A percentile compares a stretch with the other conserved stretches of the same genome.
Evolutionary conservation across 1,140 invertebrate species (phyloP).

Genomic region (Zaprionus gabonicus): DNA sequence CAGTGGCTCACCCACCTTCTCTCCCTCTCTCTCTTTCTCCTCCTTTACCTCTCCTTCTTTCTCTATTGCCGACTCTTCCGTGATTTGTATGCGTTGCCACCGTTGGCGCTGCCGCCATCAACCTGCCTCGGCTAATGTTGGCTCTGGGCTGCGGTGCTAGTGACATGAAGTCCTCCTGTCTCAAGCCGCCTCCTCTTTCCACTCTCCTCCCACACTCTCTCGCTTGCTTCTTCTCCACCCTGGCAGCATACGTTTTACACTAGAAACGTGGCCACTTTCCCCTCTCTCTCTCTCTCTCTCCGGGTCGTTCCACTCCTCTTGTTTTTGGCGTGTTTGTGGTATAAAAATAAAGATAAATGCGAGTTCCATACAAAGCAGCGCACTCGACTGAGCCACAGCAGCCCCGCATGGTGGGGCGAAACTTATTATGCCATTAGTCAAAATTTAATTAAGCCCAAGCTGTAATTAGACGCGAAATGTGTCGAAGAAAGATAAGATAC

Average conservation of each 20-base stretch:
- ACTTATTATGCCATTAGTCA: conserved; percentile 5
- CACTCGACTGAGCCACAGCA: conserved; percentile 44
- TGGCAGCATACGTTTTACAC: conserved; percentile 54
- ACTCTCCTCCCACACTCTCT: neutral
- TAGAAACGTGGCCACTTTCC: conserved; percentile 54
- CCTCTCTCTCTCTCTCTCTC: neutral
- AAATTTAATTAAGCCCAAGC: conserved; percentile 3
- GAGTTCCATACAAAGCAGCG: conserved; percentile 76
- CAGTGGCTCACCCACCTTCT: conserved; percentile 20
- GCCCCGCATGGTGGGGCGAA: conserved; percentile 19
- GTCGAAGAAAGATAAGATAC: neutral
- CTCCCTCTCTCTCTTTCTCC: neutral
- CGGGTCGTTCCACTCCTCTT: conserved; percentile 31
- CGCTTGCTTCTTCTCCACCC: conserved; percentile 12
- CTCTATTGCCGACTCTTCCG: conserved; percentile 29
- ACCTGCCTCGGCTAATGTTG: conserved; percentile 42
- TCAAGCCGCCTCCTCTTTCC: neutral
- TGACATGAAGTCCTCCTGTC: conserved; percentile 17
- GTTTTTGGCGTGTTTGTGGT: conserved; percentile 75
- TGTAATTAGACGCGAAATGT: neutral
- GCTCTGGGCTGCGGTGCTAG: conserved; percentile 16
- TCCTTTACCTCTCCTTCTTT: conserved; percentile 25
- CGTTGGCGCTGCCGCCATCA: conserved; percentile 56
- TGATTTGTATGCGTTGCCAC: conserved; percentile 76
- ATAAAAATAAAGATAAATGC: conserved; percentile 84